Percentiles rank a stretch among this genome's conserved stretches.
These are phyloP conservation scores for Huso huso DNA, from an alignment of 2,797 vertebrate species.

Conservation along the genomic window DNA sequence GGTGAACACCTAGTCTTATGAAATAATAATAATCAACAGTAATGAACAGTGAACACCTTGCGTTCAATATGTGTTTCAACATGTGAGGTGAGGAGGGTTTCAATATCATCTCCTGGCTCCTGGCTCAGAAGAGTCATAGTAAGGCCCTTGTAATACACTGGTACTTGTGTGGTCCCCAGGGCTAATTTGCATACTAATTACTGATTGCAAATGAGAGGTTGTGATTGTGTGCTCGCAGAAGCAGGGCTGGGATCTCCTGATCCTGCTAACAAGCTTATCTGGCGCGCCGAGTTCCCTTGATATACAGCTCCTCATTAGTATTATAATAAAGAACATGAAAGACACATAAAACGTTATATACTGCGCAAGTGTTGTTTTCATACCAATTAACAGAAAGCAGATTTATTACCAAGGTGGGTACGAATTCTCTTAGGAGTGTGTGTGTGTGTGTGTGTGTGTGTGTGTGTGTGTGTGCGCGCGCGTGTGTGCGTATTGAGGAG, in stretches of 20 bases:
- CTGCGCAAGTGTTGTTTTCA: slow-evolving; percentile 99
- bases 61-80: slow-evolving; percentile 20
- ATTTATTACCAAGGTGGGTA: slow-evolving; percentile 86
- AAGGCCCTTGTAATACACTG: slow-evolving; percentile 99
- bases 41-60: not conserved
- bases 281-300: slow-evolving; percentile 74
- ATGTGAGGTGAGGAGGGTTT: slow-evolving; percentile 13
- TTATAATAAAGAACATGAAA: slow-evolving; percentile 98
- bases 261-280: slow-evolving; percentile 99
- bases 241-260: slow-evolving; percentile 74
- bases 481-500: slow-evolving; percentile 37
- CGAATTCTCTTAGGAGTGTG: slow-evolving; percentile 73
- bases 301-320: slow-evolving; percentile 95
- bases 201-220: slow-evolving; percentile 94
- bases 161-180: slow-evolving; percentile 97
- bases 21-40: not conserved
- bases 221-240: slow-evolving; percentile 46
- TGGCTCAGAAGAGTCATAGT: slow-evolving; percentile 89
- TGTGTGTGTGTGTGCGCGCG: slow-evolving; percentile 9
- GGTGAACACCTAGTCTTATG: no score
- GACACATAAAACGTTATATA: slow-evolving; percentile 99
- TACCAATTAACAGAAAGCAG: slow-evolving; percentile 96
- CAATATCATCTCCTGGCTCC: slow-evolving; percentile 48
- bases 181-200: slow-evolving; percentile 99
- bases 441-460: slow-evolving; percentile 10